phyloP scores from a whole-genome alignment of 2,797 vertebrate genomes.

The Helostoma temminkii region DNA sequence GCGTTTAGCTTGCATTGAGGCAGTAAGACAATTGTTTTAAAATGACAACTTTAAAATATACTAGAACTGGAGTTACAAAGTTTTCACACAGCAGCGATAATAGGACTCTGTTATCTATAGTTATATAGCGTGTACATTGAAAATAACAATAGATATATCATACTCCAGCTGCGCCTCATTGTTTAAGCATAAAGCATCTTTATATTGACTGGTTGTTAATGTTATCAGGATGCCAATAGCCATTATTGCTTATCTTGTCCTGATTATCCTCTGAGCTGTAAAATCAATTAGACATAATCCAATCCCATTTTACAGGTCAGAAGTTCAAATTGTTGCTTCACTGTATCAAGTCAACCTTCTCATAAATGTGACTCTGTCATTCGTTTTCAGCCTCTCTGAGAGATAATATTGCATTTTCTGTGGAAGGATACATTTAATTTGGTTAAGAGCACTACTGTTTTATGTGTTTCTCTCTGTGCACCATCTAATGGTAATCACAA shows the following conservation, averaged over 20 bases:
- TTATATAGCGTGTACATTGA: background rate
- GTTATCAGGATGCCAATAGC: constrained; percentile 80
- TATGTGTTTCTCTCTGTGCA: constrained; percentile 50
- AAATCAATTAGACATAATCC: constrained; percentile 79
- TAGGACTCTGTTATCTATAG: background rate
- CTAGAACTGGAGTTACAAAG: background rate
- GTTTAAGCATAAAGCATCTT: constrained; percentile 68
- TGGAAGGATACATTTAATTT: constrained; percentile 43
- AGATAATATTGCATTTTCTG: constrained; percentile 37
- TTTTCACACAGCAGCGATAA: background rate
- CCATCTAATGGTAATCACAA: constrained; percentile 61
- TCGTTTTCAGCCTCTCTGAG: constrained; percentile 2
- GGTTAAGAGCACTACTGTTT: constrained; percentile 48
- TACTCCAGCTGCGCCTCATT: constrained; percentile 37
- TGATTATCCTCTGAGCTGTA: constrained; percentile 78
- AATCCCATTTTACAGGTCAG: constrained; percentile 67
- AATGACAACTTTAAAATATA: background rate
- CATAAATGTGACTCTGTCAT: constrained; percentile 1
- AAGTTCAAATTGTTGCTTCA: constrained; percentile 58
- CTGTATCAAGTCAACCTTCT: constrained; percentile 21
- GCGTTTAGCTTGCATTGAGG: background rate
- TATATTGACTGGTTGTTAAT: constrained; percentile 68
- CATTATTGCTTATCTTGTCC: constrained; percentile 80
- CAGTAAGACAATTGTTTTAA: background rate
- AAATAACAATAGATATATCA: constrained; percentile 35